These are phyloP conservation scores for Vipera ursinii DNA, from an alignment of 2,797 vertebrate species.

Conservation along the genomic window DNA sequence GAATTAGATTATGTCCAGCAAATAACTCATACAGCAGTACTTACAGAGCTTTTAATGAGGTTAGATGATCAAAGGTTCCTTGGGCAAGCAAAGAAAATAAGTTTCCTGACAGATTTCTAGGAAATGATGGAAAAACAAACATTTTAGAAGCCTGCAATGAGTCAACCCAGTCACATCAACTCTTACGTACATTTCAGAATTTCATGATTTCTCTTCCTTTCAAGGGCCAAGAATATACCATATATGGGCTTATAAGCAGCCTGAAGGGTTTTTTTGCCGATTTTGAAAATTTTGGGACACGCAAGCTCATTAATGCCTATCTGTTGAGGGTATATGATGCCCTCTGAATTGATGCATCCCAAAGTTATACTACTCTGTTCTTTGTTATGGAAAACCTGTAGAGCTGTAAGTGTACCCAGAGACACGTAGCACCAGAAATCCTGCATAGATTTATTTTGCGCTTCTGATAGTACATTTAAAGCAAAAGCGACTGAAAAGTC, in stretches of 20 bases:
- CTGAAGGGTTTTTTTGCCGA: neutral
- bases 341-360: neutral
- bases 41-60: slow-evolving; percentile 89
- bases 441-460: neutral
- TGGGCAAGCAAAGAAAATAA: slow-evolving; percentile 90
- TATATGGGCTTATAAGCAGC: neutral
- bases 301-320: neutral
- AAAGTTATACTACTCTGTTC: neutral
- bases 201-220: neutral
- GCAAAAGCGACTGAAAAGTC: neutral
- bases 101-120: slow-evolving; percentile 95
- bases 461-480: neutral
- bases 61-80: slow-evolving; percentile 91
- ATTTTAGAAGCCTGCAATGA: neutral
- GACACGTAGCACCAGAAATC: neutral
- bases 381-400: neutral
- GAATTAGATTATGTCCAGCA: neutral
- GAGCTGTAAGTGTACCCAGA: neutral
- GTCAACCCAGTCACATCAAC: neutral
- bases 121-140: slow-evolving; percentile 22
- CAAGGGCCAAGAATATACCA: neutral
- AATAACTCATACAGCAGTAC: slow-evolving; percentile 59
- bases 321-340: neutral
- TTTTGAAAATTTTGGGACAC: neutral
- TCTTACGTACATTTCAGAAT: neutral